Base-by-base conservation (phyloP, 37 sponge, comb jelly and placozoan genomes). In the Aplysina aerophoba region DNA sequence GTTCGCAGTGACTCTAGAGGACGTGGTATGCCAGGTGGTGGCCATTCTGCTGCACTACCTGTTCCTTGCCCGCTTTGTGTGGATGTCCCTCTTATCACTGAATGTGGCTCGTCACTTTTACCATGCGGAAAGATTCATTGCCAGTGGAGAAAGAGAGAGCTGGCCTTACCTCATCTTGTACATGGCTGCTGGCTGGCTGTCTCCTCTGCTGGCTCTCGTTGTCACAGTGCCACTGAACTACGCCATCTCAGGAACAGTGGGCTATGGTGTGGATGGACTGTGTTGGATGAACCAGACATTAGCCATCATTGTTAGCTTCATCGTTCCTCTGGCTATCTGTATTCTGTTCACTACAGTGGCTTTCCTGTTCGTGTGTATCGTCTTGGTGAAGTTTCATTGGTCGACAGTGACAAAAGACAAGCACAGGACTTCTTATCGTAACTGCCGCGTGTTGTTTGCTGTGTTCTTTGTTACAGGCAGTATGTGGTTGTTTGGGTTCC, bases 401-500 rank as follows among this genome's bases (percentile, higher is more conserved):
- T 44, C 50, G 8, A 2, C 1, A 41, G 53, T 24, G 15, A 31
- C 19, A 31, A 53, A 19, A 2, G 54, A 50, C 1, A 17, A 41
- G 14, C 33, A 41, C 25, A 53, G 13, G 53, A 40, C 37, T 24
- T 5, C 53, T 6, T 41, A 1, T 24, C 37, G 22, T 11, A 36
- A 79, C 54, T 31, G 87, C 35, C 84, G 88, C 3, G 54, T 85
- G 16, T 24, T 36, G 15, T 4, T 80, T 0, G 81, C 88, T 19
- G 21, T 87, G 5, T 80, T 85, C 28, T 30, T 34, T 6, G 36
- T 77, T 25, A 83, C 84, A 13, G 91, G 91, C 14, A 22, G 83
- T 25, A 86, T 87, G 35, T 90, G 91, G 91, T 6, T 87, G 37
- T 90, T 90, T 84, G 91, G 91, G 16, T 84, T 87, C 55, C 6